These are phyloP conservation scores for Xerus inauris DNA, from an alignment of 2,113 vertebrate genomes.

Conservation along the genomic window DNA sequence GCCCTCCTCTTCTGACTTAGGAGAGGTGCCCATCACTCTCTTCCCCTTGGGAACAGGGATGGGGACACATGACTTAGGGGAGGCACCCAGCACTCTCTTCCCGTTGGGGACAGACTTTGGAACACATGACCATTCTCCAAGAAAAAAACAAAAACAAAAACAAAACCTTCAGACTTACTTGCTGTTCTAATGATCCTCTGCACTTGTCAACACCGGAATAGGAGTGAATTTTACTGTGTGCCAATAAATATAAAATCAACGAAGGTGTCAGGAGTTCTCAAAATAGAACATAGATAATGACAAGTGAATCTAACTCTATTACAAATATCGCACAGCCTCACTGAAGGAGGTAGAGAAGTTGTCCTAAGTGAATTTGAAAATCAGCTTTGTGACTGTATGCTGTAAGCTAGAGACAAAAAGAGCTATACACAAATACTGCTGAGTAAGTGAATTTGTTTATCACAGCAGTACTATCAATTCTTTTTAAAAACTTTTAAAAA, in stretches of 20 bases:
- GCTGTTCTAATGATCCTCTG: not conserved
- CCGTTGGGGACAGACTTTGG: not conserved
- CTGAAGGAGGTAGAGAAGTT: not conserved
- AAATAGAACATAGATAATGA: not conserved
- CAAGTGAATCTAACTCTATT: not conserved
- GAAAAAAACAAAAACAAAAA: not conserved
- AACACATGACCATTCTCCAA: not conserved
- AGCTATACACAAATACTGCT: not conserved
- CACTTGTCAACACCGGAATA: not conserved
- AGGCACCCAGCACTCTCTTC: not conserved
- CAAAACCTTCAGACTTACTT: not conserved
- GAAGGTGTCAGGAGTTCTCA: not conserved
- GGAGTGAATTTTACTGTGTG: not conserved
- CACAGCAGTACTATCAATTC: not conserved
- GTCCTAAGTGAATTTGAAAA: not conserved
- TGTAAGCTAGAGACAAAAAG: not conserved
- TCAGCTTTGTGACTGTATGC: not conserved
- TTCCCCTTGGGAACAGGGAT: not conserved
- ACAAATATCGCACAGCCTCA: not conserved
- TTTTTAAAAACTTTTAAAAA: not conserved
- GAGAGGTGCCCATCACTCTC: not conserved
- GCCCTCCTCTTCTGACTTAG: not conserved
- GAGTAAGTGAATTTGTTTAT: not conserved
- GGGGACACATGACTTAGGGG: not conserved
- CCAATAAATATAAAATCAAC: not conserved